Conservation (phyloP, 2,888 invertebrate species). For the Trichacis sp. region DNA sequence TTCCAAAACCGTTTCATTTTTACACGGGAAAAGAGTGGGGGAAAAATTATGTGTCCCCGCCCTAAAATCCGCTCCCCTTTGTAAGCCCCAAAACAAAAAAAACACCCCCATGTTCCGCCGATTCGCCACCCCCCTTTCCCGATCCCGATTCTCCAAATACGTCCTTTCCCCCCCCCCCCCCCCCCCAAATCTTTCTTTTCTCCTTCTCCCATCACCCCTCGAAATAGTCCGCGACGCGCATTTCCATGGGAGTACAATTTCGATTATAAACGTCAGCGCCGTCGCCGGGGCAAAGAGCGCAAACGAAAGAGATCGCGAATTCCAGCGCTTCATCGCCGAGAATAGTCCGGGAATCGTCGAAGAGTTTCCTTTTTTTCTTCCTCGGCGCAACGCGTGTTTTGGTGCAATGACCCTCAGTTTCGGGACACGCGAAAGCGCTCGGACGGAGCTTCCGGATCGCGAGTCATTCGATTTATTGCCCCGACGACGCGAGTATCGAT, state of each 20-base stretch:
- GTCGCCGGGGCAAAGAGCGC: slow-evolving; percentile 19
- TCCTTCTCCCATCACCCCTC: too few species aligned
- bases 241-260: not conserved
- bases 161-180: too few species aligned
- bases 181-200: too few species aligned
- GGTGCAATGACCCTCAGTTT: slow-evolving; percentile 61
- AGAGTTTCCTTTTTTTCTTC: slow-evolving; percentile 37
- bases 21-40: too few species aligned
- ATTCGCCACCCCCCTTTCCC: too few species aligned
- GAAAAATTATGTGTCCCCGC: too few species aligned
- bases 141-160: too few species aligned
- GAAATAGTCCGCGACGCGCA: too few species aligned
- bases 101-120: too few species aligned
- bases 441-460: slow-evolving; percentile 40
- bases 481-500: slow-evolving; percentile 11
- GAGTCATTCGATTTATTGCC: slow-evolving; percentile 23
- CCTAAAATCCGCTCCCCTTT: too few species aligned
- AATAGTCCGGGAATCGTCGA: slow-evolving; percentile 59
- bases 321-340: slow-evolving; percentile 59
- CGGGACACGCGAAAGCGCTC: slow-evolving; percentile 44
- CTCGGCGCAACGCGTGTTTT: slow-evolving; percentile 53
- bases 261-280: slow-evolving; percentile 14
- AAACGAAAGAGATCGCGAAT: slow-evolving; percentile 30
- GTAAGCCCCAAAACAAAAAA: too few species aligned
- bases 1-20: too few species aligned